Conservation (phyloP, 2,888 invertebrate genomes). For the Octonoba sinensis region DNA sequence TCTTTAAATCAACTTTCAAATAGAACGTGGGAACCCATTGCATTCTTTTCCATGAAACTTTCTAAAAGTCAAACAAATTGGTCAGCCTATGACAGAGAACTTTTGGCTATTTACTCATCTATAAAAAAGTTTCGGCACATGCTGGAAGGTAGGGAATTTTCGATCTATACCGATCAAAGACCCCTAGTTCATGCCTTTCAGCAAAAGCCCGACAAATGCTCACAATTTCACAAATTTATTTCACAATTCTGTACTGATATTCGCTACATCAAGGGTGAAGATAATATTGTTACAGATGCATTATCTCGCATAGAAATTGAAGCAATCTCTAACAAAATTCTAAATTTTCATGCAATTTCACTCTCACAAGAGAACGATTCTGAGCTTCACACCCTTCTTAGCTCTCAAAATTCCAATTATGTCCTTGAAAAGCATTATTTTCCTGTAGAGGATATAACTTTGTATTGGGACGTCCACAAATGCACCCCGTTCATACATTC, state of each 20-base stretch:
- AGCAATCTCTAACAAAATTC: neutral
- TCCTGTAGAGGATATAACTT: neutral
- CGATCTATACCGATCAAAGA: slow-evolving; percentile 51
- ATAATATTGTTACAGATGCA: slow-evolving; percentile 33
- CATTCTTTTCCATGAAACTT: slow-evolving; percentile 38
- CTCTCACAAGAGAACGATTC: neutral
- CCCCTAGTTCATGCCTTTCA: slow-evolving; percentile 50
- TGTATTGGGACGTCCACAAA: neutral
- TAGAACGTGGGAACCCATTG: slow-evolving; percentile 57
- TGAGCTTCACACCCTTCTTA: neutral
- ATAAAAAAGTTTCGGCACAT: slow-evolving; percentile 65
- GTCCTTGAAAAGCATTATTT: neutral
- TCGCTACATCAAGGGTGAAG: slow-evolving; percentile 66
- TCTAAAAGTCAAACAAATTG: slow-evolving; percentile 16
- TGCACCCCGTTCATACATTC: neutral
- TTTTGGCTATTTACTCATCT: slow-evolving; percentile 67
- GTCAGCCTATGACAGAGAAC: slow-evolving; percentile 65
- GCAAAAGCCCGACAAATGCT: slow-evolving; percentile 9
- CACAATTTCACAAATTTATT: slow-evolving; percentile 71
- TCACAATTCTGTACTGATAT: slow-evolving; percentile 62
- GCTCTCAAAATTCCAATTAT: neutral
- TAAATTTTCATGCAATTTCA: slow-evolving; percentile 2
- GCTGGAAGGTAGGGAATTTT: slow-evolving; percentile 9
- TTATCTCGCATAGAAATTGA: slow-evolving; percentile 27
- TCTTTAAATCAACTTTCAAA: slow-evolving; percentile 2